Evolutionary conservation across 2,113 vertebrate genomes (phyloP), one percentile per base, ranked within the genome.

Genomic region (Mesembrinibis cayennensis): DNA sequence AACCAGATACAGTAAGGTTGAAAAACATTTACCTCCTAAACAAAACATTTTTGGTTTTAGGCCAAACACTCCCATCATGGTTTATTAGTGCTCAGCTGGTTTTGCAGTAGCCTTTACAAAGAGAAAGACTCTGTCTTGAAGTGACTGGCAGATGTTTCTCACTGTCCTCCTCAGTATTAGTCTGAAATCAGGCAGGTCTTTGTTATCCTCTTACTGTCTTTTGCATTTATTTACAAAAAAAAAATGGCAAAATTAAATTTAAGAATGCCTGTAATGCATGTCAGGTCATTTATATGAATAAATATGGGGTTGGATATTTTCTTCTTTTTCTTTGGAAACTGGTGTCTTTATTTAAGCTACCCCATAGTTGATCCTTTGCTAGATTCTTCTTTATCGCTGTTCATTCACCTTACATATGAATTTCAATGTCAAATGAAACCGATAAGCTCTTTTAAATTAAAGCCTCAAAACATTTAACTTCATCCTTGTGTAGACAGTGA

Each of bases 401-500:
- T 90, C 63, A 11, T 88, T 94, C 61, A 82, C 56, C 74, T 95
- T 82, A 67, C 3, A 2, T 88, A 59, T 49, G 21, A 90, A 94
- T 81, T 92, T 83, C 74, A 94, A 11, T 70, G 70, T 86, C 77
- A 69, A 55, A 73, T 90, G 66, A 49, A 96, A 77, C 42, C 73
- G 71, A 66, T 94, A 86, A 96, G 30, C 49, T 92, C 62, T 84
- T 77, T 82, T 90, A 93, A 95, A 92, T 87, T 81, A 53, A 95
- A 95, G 50, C 77, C 66, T 93, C 22, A 66, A 91, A 70, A 81
- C 77, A 21, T 92, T 85, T 92, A 47, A 73, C n/a, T 80, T 93
- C n/a, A 53, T 92, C 62, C 62, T 69, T 88, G 10, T 70, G 34
- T 85, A 73, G 74, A 69, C 53, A 82, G 21, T 71, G 38, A 47